Evolutionary conservation across 2,888 invertebrate species (phyloP).

Genomic region (Agrotis ipsilon): DNA sequence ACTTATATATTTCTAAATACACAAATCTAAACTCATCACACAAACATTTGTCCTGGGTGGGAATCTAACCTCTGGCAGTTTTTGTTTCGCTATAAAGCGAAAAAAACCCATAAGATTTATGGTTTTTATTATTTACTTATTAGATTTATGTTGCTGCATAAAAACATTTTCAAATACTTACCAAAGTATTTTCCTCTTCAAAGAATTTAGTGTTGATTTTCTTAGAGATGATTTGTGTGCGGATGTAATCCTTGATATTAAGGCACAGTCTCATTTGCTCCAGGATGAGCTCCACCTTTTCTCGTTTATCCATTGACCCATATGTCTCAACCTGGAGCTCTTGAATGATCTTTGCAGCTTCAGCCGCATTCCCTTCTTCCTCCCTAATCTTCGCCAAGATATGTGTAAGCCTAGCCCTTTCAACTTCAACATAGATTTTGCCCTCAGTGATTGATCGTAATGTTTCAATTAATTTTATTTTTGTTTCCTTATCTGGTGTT

Average conservation of each 20-base stretch:
- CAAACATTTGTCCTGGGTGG: too few relatives aligned
- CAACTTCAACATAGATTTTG: conserved; percentile 99
- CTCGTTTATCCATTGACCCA: conserved; percentile 99
- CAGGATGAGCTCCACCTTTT: conserved; percentile 98
- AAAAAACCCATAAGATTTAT: too few relatives aligned
- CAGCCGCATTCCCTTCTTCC: conserved; percentile 95
- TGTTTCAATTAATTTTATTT: conserved; percentile 98
- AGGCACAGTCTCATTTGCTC: conserved; percentile 99
- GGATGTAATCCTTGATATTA: conserved; percentile 98
- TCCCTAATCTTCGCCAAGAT: conserved; percentile 96
- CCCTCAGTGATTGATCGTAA: conserved; percentile 98
- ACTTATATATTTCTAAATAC: too few relatives aligned
- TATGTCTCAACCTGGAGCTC: conserved; percentile 99
- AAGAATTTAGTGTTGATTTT: conserved; percentile 99
- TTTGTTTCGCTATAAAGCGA: too few relatives aligned
- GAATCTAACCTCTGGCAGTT: too few relatives aligned
- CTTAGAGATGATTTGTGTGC: conserved; percentile 99
- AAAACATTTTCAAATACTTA: conserved; percentile 58
- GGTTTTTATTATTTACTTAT: too few relatives aligned
- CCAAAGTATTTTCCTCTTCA: conserved; percentile 95
- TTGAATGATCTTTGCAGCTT: conserved; percentile 98
- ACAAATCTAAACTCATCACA: too few relatives aligned
- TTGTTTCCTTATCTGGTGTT: conserved; percentile 97
- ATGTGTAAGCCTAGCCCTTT: conserved; percentile 98
- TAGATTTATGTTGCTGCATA: not conserved